Evolutionary conservation across 2,113 vertebrate species (phyloP).

Genomic region (Lanius ludovicianus): DNA sequence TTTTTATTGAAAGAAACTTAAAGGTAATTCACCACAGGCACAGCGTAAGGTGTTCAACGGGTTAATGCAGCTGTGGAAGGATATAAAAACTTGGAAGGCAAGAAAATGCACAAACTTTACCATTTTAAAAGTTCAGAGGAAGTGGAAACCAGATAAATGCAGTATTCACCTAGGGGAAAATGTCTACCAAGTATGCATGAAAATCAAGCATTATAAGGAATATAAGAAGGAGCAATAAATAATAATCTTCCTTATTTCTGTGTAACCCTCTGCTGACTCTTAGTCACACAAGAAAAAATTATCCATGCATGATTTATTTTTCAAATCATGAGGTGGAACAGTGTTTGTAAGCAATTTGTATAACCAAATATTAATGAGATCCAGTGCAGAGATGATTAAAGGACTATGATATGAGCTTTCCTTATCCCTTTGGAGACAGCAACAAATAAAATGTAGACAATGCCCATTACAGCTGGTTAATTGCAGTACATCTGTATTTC

Average conservation of each 20-base stretch:
- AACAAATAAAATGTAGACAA: neutral
- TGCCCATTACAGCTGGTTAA: neutral
- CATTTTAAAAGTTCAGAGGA: neutral
- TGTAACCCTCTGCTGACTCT: neutral
- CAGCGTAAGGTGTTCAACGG: fast-evolving
- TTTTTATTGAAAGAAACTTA: neutral
- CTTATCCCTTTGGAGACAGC: slow-evolving; percentile 8
- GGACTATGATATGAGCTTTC: neutral
- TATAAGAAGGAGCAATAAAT: neutral
- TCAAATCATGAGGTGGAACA: slow-evolving; percentile 16
- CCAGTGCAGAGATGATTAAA: slow-evolving; percentile 43
- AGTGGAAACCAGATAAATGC: neutral
- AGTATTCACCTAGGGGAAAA: neutral
- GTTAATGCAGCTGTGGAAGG: neutral
- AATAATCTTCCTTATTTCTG: neutral
- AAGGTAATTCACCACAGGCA: neutral
- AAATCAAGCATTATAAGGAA: neutral
- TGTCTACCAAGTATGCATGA: neutral
- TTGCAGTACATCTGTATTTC: slow-evolving; percentile 1
- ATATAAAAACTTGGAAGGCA: neutral
- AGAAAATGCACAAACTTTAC: neutral
- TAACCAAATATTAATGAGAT: slow-evolving; percentile 45
- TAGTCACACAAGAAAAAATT: neutral
- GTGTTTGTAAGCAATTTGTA: neutral
- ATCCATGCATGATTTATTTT: neutral